A percentile compares a stretch with the other conserved stretches of the same genome.
These are phyloP conservation scores for Vanacampus margaritifer DNA, from an alignment of 2,113 vertebrate genomes.

Conservation along the genomic window DNA sequence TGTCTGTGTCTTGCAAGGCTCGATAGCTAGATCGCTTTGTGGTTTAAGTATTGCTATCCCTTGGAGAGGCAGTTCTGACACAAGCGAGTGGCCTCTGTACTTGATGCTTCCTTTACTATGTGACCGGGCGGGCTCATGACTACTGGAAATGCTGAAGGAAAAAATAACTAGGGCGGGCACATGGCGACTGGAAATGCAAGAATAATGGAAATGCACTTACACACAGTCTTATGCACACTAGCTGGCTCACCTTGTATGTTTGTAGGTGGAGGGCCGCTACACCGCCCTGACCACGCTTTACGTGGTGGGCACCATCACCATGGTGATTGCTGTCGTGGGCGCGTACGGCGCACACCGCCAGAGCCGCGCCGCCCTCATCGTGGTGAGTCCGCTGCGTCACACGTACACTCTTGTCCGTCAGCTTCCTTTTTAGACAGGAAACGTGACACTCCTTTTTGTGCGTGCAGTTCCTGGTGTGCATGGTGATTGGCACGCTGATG, in stretches of 20 bases:
- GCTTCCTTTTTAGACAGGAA: background rate
- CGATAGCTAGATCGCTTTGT: no score
- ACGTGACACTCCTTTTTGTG: no score
- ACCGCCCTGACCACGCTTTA: background rate
- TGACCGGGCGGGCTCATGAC: no score
- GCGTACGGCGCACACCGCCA: background rate
- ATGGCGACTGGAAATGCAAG: no score
- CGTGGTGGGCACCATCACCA: background rate
- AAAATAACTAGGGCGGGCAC: no score
- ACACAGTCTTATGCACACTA: background rate
- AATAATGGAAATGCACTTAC: no score
- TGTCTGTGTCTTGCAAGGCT: no score
- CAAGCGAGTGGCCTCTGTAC: no score
- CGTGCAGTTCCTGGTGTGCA: constrained; percentile 4
- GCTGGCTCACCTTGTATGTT: background rate
- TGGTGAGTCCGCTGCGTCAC: background rate
- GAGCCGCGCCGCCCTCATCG: constrained; percentile 1
- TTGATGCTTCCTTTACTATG: no score
- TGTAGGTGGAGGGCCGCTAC: background rate
- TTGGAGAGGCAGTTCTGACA: no score
- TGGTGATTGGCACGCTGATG: constrained; percentile 1
- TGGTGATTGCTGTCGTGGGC: constrained; percentile 2
- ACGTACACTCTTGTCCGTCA: background rate
- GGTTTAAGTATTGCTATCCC: no score
- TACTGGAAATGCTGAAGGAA: no score